A percentile compares a stretch with the other conserved stretches of the same genome.
These are phyloP conservation scores for Tapirus terrestris DNA, from an alignment of 2,113 vertebrate genomes.

Conservation along the genomic window DNA sequence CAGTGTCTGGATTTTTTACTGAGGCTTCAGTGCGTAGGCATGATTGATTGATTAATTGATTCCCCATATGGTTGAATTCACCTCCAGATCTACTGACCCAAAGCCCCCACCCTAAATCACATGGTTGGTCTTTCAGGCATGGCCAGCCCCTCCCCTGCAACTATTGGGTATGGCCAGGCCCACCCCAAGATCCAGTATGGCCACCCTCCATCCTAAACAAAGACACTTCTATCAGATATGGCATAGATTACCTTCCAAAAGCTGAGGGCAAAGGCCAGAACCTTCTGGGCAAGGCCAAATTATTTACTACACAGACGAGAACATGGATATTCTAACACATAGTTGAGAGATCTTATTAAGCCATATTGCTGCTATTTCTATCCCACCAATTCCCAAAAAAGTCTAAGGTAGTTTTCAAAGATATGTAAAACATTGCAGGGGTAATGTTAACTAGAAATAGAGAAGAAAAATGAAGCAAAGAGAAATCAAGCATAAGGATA, in stretches of 20 bases:
- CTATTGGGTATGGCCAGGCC: background rate
- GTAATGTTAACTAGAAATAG: constrained; percentile 17
- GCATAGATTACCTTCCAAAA: background rate
- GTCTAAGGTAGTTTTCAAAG: background rate
- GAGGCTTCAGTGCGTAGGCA: background rate
- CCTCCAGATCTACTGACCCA: background rate
- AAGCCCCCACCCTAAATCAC: background rate
- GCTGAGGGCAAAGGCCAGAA: background rate
- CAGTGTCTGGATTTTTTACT: background rate
- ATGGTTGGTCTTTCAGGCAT: background rate
- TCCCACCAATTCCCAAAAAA: background rate
- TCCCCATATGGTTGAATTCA: background rate
- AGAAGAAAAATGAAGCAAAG: background rate
- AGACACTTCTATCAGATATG: background rate
- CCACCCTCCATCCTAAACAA: background rate
- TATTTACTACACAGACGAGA: background rate
- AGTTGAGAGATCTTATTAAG: background rate
- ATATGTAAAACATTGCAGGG: background rate
- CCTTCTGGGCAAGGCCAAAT: background rate
- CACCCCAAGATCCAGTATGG: background rate
- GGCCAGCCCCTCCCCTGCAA: background rate
- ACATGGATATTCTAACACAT: background rate
- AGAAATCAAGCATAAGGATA: background rate
- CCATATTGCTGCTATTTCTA: background rate
- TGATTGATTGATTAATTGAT: background rate